phyloP scores from a whole-genome alignment of 2,888 invertebrate species.

The Metalampra italica region DNA sequence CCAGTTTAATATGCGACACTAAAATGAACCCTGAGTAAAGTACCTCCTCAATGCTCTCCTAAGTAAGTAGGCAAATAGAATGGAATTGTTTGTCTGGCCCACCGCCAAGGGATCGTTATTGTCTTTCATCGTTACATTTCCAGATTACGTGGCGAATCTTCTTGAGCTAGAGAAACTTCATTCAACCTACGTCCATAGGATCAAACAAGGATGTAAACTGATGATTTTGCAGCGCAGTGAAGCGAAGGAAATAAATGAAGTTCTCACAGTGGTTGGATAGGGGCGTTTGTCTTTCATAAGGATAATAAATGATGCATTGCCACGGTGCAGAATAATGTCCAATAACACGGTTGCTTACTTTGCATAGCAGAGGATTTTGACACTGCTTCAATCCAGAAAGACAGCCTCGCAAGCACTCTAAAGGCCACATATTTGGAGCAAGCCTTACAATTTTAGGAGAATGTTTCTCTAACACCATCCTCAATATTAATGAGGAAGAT shows the following conservation, averaged over 20 bases:
- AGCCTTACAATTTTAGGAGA: neutral
- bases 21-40: too few relatives aligned
- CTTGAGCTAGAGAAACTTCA: neutral
- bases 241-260: slow-evolving; percentile 24
- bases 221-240: slow-evolving; percentile 17
- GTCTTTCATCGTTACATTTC: slow-evolving; percentile 7
- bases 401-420: neutral
- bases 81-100: slow-evolving; percentile 10
- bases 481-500: slow-evolving; percentile 20
- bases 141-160: neutral
- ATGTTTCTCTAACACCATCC: neutral
- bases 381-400: neutral
- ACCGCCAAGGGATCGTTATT: slow-evolving; percentile 9
- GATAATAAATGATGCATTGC: slow-evolving; percentile 45
- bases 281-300: slow-evolving; percentile 32
- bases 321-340: slow-evolving; percentile 50
- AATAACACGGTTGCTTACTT: slow-evolving; percentile 56
- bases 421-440: slow-evolving; percentile 1
- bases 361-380: slow-evolving; percentile 18
- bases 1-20: too few relatives aligned
- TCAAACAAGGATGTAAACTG: neutral
- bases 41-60: too few relatives aligned
- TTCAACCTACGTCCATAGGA: neutral
- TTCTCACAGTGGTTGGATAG: slow-evolving; percentile 25
- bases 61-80: neutral